Evolutionary conservation across 2,113 vertebrate species (phyloP).

Genomic region (Stigmatopora argus): DNA sequence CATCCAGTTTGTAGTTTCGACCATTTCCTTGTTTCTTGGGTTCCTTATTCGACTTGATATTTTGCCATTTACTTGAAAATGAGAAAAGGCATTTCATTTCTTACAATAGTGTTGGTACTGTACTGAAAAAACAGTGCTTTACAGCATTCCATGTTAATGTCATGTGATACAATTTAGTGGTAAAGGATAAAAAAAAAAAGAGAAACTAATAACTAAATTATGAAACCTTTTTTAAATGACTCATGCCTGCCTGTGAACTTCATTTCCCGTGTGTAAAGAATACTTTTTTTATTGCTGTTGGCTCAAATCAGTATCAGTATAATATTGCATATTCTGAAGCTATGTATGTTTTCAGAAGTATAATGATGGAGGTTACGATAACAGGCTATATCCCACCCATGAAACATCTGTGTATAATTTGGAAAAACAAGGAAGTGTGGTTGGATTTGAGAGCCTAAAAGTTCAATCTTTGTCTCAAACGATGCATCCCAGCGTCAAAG

Average conservation of each 20-base stretch:
- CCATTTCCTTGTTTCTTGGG: no score
- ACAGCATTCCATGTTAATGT: no score
- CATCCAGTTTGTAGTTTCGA: no score
- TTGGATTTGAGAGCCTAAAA: constrained; percentile 14
- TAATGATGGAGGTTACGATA: constrained; percentile 15
- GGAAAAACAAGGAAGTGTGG: constrained; percentile 13
- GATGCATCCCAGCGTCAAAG: constrained; percentile 17
- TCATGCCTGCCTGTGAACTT: background rate
- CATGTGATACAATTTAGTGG: no score
- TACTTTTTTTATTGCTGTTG: constrained; percentile 13
- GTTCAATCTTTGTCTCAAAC: constrained; percentile 22
- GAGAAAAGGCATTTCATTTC: no score
- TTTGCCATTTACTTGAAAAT: no score
- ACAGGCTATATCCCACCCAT: constrained; percentile 18
- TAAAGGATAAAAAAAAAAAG: no score
- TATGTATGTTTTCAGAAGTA: constrained; percentile 19
- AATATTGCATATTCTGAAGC: constrained; percentile 37
- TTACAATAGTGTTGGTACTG: no score
- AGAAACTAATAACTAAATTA: background rate
- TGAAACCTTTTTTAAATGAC: background rate
- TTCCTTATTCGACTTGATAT: no score
- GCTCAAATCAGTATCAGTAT: constrained; percentile 18
- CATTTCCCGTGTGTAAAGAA: background rate
- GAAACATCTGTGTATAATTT: constrained; percentile 7
- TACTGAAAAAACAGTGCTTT: no score